Evolutionary conservation across 2,888 invertebrate genomes (phyloP), one percentile per base, ranked within the genome.

Genomic region (Kryphioiulus occultus): DNA sequence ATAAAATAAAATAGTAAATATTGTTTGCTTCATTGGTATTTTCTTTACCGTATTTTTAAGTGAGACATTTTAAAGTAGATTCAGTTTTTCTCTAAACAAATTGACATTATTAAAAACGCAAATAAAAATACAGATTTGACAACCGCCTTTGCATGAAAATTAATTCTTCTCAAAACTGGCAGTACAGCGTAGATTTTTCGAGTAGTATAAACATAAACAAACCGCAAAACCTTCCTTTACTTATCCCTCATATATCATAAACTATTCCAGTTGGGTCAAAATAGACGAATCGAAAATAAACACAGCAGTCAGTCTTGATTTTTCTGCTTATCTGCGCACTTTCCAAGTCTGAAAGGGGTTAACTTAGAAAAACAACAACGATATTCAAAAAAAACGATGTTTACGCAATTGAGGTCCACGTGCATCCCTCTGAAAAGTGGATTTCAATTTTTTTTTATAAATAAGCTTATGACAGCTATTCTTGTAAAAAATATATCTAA

Each of bases 221-320:
- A 68, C 68, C 68, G 68, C 68, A 68, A 26, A 68, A 68, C 26
- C 26, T 26, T 68, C 68, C 1, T 26, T 68, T 68, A 26, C n/a
- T 22, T 22, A 68, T 68, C 68, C 68, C 10, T 68, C 68, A 68
- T 68, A 68, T 68, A 68, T 68, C 68, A 68, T 68, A 68, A 68
- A 68, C 68, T 68, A 26, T 68, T 68, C 68, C 68, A 68, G 68
- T 68, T 68, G 68, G 26, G 68, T 68, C 68, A 26, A 68, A 68
- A 68, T 12, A 68, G 68, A 68, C 68, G 68, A 68, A 68, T 68
- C 26, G 26, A 68, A 68, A 68, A 68, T 68, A 68, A 68, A 68
- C 68, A 68, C 68, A 68, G 68, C 26, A 68, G 68, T 68, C 68
- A 68, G 68, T 68, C 26, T 68, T 26, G 68, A 68, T 68, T 68